Conservation (phyloP, 2,113 vertebrate genomes). For the Carassius gibelio region DNA sequence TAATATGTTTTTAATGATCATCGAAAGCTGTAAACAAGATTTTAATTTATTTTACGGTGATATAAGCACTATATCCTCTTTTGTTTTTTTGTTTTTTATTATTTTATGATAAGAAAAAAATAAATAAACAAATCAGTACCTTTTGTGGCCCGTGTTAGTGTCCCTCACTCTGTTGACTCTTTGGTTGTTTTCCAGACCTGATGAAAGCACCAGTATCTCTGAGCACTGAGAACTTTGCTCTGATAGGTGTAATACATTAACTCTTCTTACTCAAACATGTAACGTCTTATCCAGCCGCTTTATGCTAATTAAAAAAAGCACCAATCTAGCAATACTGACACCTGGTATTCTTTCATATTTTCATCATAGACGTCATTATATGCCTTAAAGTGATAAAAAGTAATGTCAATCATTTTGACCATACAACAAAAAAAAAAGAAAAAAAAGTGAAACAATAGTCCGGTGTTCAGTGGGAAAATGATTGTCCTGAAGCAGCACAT, state of each 20-base stretch:
- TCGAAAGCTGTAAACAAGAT: slow-evolving; percentile 61
- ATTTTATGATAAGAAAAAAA: slow-evolving; percentile 62
- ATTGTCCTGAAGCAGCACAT: not conserved
- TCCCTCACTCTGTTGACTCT: not conserved
- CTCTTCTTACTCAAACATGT: slow-evolving; percentile 28
- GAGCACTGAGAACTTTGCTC: slow-evolving; percentile 67
- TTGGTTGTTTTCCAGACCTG: not conserved
- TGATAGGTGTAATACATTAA: slow-evolving; percentile 72
- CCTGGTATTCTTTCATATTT: not conserved
- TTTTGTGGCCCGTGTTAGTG: slow-evolving; percentile 18
- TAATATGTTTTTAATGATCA: slow-evolving; percentile 27
- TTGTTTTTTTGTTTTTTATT: slow-evolving; percentile 73
- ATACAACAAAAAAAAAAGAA: too few relatives aligned
- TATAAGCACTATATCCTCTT: slow-evolving; percentile 63
- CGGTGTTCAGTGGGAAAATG: not conserved
- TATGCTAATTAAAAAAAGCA: not conserved
- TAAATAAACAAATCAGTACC: slow-evolving; percentile 69
- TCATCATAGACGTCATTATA: not conserved
- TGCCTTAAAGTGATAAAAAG: not conserved
- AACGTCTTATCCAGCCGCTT: not conserved
- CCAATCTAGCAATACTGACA: not conserved
- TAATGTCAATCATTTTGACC: not conserved
- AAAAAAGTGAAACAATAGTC: not conserved
- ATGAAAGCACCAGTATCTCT: not conserved
- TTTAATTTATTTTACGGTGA: slow-evolving; percentile 62